Evolutionary conservation across 2,113 vertebrate species (phyloP).

Genomic region (Trogon melanurus): DNA sequence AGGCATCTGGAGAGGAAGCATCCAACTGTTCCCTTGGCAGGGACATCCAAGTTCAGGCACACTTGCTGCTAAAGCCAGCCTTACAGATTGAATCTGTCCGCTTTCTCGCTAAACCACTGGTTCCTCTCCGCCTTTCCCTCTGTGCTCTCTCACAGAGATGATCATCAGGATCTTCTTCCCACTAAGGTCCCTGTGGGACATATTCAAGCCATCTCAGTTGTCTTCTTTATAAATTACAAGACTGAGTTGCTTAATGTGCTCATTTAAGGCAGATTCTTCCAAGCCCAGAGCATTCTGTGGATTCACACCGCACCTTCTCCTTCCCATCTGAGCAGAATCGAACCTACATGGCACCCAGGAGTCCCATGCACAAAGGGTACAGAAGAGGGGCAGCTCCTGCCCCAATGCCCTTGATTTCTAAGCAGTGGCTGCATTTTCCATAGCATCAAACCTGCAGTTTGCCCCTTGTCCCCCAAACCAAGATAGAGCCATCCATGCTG

Average conservation of each 20-base stretch:
- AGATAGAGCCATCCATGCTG: fast-evolving
- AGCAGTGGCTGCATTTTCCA: not conserved
- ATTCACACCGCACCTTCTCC: not conserved
- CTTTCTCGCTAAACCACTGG: not conserved
- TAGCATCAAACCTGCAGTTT: too few relatives aligned
- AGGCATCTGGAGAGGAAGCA: not conserved
- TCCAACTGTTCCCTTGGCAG: not conserved
- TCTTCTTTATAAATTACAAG: not conserved
- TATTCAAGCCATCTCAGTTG: not conserved
- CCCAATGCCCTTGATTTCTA: not conserved
- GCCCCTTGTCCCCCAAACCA: too few relatives aligned
- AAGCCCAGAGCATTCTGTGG: not conserved
- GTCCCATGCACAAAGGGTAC: fast-evolving
- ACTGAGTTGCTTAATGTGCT: not conserved
- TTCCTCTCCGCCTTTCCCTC: not conserved
- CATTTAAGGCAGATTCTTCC: fast-evolving
- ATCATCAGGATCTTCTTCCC: not conserved
- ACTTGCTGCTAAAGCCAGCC: not conserved
- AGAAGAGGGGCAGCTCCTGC: not conserved
- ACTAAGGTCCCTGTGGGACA: not conserved
- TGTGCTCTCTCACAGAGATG: not conserved
- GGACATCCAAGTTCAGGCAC: not conserved
- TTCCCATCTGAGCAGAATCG: not conserved
- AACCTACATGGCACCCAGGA: fast-evolving
- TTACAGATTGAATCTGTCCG: not conserved